Base-by-base conservation (phyloP, 1,140 invertebrate genomes). In the Bradysia coprophila region DNA sequence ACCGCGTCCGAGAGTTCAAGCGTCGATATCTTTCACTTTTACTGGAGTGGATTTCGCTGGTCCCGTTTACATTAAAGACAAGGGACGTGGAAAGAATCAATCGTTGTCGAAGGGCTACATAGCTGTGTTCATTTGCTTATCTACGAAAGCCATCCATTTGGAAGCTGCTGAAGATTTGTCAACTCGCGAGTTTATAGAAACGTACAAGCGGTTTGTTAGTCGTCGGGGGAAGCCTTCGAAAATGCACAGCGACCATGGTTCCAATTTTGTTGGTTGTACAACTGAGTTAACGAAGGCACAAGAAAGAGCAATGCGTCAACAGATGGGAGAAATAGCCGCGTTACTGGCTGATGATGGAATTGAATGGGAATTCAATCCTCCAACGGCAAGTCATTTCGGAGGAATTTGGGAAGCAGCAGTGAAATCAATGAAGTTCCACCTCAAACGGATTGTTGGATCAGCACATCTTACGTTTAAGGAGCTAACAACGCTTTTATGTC, bases 181-280 rank as follows among this genome's bases (percentile, higher is more conserved):
- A 1, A 34, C 47, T 2, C 44, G 49, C 6, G 31, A 42, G 2
- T 62, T 64, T 46, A 33, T 62, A 4, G 48, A 48, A 34, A 48
- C 52, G 2, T 43, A 64, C 15, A 38, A 51, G 19, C 32, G 59
- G 19, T 64, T 66, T 43, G 50, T 63, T 6, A 24, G 50, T 6
- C 31, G 52, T 10, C 33, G 59, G 41, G 55, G 58, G 15, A 42
- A 51, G 33, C 44, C 51, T 3, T 28, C 40, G 13, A 24, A 51
- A 11, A 43, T 61, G 21, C 45, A 47, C 31, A 50, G 45, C 19
- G 60, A 60, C 41, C 55, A 53, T 47, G 51, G 50, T n/a, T 56
- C 50, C 9, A 53, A 47, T 41, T 54, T 53, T 41, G 21, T 46
- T 9, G 50, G 50, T 8, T 28, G 6, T 28, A 13, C 24, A 28